These are phyloP conservation scores for Mastomys coucha DNA, from an alignment of 2,113 vertebrate genomes.

Conservation along the genomic window DNA sequence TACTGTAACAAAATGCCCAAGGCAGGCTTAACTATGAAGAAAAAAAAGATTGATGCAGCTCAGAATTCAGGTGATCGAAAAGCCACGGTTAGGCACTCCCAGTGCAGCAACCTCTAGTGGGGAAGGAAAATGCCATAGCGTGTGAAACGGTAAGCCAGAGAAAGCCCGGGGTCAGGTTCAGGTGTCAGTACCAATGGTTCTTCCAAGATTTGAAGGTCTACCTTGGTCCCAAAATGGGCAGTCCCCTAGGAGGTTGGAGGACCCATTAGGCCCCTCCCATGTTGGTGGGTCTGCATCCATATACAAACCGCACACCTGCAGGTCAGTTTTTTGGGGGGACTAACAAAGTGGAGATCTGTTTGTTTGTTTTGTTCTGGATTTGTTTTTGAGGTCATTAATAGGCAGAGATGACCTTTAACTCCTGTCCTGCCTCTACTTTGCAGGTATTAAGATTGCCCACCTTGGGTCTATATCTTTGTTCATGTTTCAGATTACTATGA, in stretches of 20 bases:
- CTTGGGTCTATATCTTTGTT: neutral
- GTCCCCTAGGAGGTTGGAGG: neutral
- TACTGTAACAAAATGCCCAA: neutral
- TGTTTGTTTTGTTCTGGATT: neutral
- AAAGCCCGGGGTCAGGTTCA: neutral
- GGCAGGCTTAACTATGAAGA: neutral
- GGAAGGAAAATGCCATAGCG: neutral
- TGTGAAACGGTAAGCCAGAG: neutral
- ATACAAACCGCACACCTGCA: neutral
- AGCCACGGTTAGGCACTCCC: neutral
- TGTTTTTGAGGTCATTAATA: neutral
- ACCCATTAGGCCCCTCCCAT: neutral
- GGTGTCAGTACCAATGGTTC: neutral
- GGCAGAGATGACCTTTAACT: neutral
- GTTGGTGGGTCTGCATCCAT: neutral
- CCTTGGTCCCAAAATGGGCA: neutral
- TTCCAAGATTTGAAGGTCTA: neutral
- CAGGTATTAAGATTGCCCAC: neutral
- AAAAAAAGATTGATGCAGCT: neutral
- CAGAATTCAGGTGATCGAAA: neutral
- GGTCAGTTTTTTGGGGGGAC: too few relatives aligned
- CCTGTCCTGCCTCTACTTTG: neutral
- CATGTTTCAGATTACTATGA: neutral
- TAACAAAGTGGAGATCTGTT: neutral
- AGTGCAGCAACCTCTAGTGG: neutral